These are phyloP conservation scores for Aporophyla lueneburgensis DNA, from an alignment of 2,888 invertebrate genomes.

Conservation along the genomic window DNA sequence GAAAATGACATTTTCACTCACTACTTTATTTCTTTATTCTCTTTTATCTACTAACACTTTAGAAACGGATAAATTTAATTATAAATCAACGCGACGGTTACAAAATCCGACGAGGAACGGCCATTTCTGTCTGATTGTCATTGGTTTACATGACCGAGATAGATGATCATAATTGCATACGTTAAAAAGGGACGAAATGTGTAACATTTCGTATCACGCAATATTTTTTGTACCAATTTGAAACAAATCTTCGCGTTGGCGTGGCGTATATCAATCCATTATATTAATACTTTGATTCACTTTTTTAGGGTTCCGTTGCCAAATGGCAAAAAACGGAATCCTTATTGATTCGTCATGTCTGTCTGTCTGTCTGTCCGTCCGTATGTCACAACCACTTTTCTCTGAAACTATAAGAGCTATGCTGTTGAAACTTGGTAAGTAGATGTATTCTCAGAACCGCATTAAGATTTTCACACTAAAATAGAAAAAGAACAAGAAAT, in stretches of 20 bases:
- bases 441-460: too few species aligned
- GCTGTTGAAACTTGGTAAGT: too few species aligned
- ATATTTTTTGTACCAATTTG: neutral
- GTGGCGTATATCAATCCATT: too few species aligned
- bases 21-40: neutral
- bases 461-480: too few species aligned
- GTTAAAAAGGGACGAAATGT: neutral
- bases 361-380: too few species aligned
- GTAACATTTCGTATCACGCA: neutral
- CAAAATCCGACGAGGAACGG: neutral
- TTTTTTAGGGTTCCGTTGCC: too few species aligned
- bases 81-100: slow-evolving; percentile 34
- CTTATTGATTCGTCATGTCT: too few species aligned
- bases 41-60: neutral
- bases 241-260: neutral
- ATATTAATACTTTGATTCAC: neutral
- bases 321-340: too few species aligned
- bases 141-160: slow-evolving; percentile 6
- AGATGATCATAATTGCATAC: neutral
- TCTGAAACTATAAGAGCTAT: too few species aligned
- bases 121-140: slow-evolving; percentile 26
- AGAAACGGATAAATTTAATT: neutral
- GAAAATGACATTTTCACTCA: slow-evolving; percentile 83
- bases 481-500: too few species aligned
- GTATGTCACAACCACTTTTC: too few species aligned